Percentiles rank a stretch among this genome's conserved stretches.
phyloP scores from a whole-genome alignment of 2,888 invertebrate species.

The Anodontia alba region DNA sequence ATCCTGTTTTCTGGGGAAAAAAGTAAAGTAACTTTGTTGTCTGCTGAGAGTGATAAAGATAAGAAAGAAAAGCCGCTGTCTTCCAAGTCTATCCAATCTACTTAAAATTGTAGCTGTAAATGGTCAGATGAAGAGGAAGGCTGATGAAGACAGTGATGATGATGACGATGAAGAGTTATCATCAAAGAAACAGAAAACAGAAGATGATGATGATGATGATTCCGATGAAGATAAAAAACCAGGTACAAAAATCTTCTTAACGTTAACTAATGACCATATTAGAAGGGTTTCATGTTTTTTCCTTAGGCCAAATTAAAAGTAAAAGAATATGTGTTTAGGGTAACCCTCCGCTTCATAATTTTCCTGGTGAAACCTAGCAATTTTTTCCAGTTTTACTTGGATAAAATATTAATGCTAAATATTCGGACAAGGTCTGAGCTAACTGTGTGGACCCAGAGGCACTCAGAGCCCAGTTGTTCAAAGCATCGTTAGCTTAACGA shows the following conservation, averaged over 20 bases:
- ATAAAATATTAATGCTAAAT: too few species aligned
- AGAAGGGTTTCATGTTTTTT: background rate
- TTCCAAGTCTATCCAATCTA: background rate
- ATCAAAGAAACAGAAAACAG: background rate
- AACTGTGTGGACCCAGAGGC: too few species aligned
- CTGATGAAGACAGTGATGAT: constrained; percentile 29
- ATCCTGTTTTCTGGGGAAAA: too few species aligned
- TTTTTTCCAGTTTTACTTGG: too few species aligned
- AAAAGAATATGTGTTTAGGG: too few species aligned
- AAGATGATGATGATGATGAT: background rate
- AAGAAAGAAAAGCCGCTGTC: background rate
- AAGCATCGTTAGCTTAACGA: too few species aligned
- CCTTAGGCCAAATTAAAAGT: too few species aligned
- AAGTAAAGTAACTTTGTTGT: background rate
- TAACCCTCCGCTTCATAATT: too few species aligned
- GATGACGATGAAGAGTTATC: constrained; percentile 9
- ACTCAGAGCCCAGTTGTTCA: too few species aligned
- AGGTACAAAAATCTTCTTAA: background rate
- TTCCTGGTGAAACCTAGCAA: too few species aligned
- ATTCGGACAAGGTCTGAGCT: too few species aligned
- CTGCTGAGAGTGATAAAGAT: background rate
- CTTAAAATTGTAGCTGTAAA: background rate
- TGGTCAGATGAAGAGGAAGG: constrained; percentile 34
- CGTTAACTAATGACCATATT: too few species aligned
- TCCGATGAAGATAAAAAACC: background rate